Conservation (phyloP, 2,113 vertebrate genomes). For the Syrrhaptes paradoxus region DNA sequence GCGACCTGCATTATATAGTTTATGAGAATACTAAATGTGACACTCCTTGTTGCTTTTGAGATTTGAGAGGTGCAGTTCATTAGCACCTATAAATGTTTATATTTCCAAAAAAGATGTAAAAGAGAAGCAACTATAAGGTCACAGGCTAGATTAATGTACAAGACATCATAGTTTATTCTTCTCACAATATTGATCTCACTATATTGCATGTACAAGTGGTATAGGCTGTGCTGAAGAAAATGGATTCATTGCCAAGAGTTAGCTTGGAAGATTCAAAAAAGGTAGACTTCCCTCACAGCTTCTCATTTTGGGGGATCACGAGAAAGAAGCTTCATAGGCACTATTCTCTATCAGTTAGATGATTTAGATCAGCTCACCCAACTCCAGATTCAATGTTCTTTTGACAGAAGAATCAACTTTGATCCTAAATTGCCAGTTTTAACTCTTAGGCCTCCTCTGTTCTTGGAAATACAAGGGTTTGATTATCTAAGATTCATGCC, state of each 20-base stretch:
- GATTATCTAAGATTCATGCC: not conserved
- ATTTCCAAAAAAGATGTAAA: not conserved
- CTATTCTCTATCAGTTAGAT: not conserved
- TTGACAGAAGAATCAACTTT: not conserved
- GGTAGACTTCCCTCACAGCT: not conserved
- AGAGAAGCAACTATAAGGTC: not conserved
- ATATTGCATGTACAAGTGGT: not conserved
- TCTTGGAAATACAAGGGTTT: not conserved
- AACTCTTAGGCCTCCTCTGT: not conserved
- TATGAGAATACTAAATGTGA: not conserved
- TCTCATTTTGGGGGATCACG: not conserved
- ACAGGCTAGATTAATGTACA: not conserved
- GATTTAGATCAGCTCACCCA: not conserved
- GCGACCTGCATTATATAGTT: not conserved
- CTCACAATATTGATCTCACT: not conserved
- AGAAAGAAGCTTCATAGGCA: not conserved
- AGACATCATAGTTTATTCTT: not conserved
- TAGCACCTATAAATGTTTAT: not conserved
- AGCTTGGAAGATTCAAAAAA: not conserved
- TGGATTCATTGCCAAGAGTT: not conserved
- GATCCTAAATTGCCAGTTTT: not conserved
- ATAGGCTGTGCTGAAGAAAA: not conserved
- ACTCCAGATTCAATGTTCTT: not conserved
- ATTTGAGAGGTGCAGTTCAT: not conserved
- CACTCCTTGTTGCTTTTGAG: not conserved